Base-by-base conservation (phyloP, 2,888 invertebrate genomes). In the Rhyacophila evoluta region DNA sequence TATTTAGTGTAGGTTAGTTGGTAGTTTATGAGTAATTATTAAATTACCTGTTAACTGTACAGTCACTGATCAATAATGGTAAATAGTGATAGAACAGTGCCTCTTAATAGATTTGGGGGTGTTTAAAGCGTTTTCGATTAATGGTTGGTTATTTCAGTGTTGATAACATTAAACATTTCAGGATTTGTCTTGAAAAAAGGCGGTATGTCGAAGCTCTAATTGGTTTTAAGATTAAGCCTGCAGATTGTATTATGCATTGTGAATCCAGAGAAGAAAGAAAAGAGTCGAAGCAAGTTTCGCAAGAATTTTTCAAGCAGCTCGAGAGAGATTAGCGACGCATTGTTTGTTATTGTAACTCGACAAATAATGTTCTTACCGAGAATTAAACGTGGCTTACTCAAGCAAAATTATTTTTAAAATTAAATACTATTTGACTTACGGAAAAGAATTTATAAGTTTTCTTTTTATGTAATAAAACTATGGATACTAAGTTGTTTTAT, bases 141-240 rank as follows among this genome's bases (percentile, higher is more conserved):
- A 39, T 4, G 2, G 15, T 39, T 19, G 25, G 55, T 25, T 1
- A 55, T 55, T 55, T 25, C 10, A 25, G 25, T 12, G 55, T 55
- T 55, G 19, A 55, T 19, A 55, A 55, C 19, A 55, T 55, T 55
- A 55, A 55, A 19, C 55, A 55, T 12, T 19, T 15, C 25, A 55
- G 55, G 25, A 55, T 55, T 55, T 55, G 55, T 55, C 55, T 55
- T 19, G 15, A 25, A 55, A 55, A n/a, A 55, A 55, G 55, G 55
- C 55, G 55, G 55, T 55, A 19, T 55, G 55, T 25, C 55, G 55
- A 55, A 55, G 55, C 77, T 68, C 73, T 77, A 77, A 77, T 77
- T 77, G 77, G 77, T 77, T 77, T 77, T 77, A 68, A 77, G 77
- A 77, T 77, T 77, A 77, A 77, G 39, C 69, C 25, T 38, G 68